Evolutionary conservation across 2,797 vertebrate species (phyloP).

Genomic region (Macrochelys suwanniensis): DNA sequence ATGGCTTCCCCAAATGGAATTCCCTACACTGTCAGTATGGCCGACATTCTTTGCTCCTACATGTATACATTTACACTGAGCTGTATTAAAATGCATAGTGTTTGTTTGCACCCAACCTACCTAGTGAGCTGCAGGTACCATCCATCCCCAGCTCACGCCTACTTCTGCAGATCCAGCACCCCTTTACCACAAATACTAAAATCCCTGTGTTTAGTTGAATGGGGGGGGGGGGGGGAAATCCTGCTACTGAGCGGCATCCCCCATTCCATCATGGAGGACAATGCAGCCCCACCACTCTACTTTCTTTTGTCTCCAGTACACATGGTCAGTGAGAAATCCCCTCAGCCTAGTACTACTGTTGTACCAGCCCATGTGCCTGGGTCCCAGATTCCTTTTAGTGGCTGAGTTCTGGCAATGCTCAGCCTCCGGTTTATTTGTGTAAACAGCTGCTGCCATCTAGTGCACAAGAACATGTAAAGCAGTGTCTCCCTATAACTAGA

Average conservation of each 20-base stretch:
- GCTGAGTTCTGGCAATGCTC: not conserved
- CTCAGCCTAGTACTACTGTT: not conserved
- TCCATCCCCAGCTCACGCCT: not conserved
- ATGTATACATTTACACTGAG: not conserved
- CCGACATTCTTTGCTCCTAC: not conserved
- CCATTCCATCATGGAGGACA: not conserved
- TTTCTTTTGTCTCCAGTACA: not conserved
- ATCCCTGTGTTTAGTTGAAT: not conserved
- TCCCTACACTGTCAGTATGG: not conserved
- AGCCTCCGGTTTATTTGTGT: not conserved
- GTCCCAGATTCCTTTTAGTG: not conserved
- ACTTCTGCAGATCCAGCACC: not conserved
- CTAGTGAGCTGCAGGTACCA: not conserved
- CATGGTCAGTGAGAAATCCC: not conserved
- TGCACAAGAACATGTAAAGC: not conserved
- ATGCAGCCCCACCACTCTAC: not conserved
- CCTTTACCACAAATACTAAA: not conserved
- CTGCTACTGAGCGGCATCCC: not conserved
- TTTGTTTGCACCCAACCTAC: not conserved
- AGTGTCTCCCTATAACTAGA: not conserved
- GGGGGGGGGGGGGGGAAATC: rapidly evolving
- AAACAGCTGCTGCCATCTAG: slow-evolving; percentile 72
- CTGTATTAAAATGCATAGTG: not conserved
- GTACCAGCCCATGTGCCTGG: not conserved
- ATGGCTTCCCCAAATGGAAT: not conserved